These are phyloP conservation scores for Desoria tigrina DNA, from an alignment of 2,888 invertebrate species.

Conservation along the genomic window DNA sequence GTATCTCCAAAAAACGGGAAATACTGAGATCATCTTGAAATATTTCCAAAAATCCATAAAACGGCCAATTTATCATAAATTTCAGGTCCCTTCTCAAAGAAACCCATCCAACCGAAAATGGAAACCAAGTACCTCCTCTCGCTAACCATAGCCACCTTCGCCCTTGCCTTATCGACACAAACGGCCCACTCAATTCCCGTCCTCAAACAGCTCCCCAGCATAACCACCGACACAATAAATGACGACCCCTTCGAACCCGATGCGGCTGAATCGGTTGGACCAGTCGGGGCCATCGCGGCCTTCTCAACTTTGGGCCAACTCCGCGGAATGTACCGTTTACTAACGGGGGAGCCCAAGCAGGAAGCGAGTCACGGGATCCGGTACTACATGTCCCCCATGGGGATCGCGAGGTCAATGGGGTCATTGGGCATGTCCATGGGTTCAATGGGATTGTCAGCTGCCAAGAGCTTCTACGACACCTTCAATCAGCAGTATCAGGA, in stretches of 20 bases:
- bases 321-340: background rate
- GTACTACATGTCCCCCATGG: constrained; percentile 22
- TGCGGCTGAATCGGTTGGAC: constrained; percentile 13
- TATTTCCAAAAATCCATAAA: too few relatives aligned
- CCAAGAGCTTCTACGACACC: constrained; percentile 22
- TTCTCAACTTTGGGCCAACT: background rate
- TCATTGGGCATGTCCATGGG: constrained; percentile 19
- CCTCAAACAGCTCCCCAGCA: constrained; percentile 29
- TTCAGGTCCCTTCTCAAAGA: too few relatives aligned
- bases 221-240: constrained; percentile 30
- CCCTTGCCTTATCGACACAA: background rate
- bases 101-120: too few relatives aligned
- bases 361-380: constrained; percentile 9
- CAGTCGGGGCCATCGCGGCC: constrained; percentile 3
- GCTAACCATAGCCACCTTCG: too few relatives aligned
- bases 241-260: constrained; percentile 12
- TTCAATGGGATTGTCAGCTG: constrained; percentile 16
- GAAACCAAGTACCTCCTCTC: too few relatives aligned
- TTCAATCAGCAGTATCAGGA: constrained; percentile 21
- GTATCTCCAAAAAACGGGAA: too few relatives aligned
- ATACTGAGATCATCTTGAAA: too few relatives aligned
- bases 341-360: background rate
- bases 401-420: constrained; percentile 33
- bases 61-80: too few relatives aligned
- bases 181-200: constrained; percentile 22